Conservation (phyloP, 2,888 invertebrate genomes). For the Sminthurides aquaticus region DNA sequence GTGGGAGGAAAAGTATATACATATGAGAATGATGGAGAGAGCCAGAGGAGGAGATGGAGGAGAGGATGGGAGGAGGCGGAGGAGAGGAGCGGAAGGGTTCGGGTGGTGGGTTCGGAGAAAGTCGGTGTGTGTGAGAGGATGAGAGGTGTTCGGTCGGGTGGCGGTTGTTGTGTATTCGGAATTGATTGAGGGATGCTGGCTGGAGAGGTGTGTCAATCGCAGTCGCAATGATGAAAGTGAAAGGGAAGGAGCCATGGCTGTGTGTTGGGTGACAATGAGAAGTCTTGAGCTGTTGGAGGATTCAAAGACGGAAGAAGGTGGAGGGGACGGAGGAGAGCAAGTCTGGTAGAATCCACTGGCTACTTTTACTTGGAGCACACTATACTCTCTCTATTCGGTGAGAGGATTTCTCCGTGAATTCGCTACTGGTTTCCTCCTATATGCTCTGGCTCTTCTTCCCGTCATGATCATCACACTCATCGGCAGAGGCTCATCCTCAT, state of each 20-base stretch:
- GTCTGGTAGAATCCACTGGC: neutral
- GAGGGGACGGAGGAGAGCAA: slow-evolving; percentile 4
- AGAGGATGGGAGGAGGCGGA: neutral
- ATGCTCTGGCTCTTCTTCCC: neutral
- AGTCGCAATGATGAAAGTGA: slow-evolving; percentile 44
- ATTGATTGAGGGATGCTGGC: slow-evolving; percentile 16
- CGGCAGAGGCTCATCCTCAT: neutral
- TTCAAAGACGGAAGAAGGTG: neutral
- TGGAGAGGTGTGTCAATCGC: slow-evolving; percentile 43
- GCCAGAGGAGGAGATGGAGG: neutral
- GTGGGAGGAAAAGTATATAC: no score
- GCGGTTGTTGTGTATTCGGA: neutral
- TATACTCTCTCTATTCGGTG: no score
- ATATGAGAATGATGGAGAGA: neutral
- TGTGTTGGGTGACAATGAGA: slow-evolving; percentile 35
- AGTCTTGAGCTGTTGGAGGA: no score
- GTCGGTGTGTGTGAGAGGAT: neutral
- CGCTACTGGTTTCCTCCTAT: neutral
- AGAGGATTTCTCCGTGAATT: neutral
- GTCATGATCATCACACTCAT: neutral
- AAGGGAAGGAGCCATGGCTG: slow-evolving; percentile 43
- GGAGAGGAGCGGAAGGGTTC: neutral
- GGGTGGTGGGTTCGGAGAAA: slow-evolving; percentile 3
- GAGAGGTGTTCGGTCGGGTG: neutral
- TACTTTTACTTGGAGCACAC: no score